Base-by-base conservation (phyloP, 2,888 invertebrate species). In the Ophonus ardosiacus region DNA sequence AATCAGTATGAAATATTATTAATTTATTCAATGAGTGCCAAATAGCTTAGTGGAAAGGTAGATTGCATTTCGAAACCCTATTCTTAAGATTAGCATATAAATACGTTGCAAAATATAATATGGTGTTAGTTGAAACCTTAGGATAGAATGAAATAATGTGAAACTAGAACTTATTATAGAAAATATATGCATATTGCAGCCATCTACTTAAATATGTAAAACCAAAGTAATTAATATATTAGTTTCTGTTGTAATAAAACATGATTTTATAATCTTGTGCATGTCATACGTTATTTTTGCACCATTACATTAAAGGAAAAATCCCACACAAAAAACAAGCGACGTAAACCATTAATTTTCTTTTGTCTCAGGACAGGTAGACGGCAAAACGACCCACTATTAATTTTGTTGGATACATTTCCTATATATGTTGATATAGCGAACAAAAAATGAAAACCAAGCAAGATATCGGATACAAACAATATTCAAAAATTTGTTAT, bases 41-140 rank as follows among this genome's bases (percentile, higher is more conserved):
- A 63, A 63, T 63, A 7, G 21, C 18, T 21, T 63, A 63, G 13
- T 40, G 40, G 17, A 71, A 10, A 38, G 18, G 68, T 38, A 71
- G 7, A 40, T 17, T 71, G 24, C 13, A 24, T 13, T 38, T 40
- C 68, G 7, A 15, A n/a, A 38, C 13, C 40, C 40, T 71, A 38
- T 38, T 15, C 68, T 17, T 71, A 40, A 71, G 40, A 71, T 71
- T 71, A 38, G 68, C 68, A 71, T 71, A 71, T 71, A 71, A 71
- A 71, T 71, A 71, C 13, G 15, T 15, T 40, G 40, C 65, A 71
- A 71, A 71, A 71, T 71, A 71, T 40, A 71, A 38, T 8, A 38
- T n/a, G 38, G 40, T 24, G 5, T 15, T 40, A 40, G 38, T 71
- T 15, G 6, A 71, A 71, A 38, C 13, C 40, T 24, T 65, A 65